phyloP scores from a whole-genome alignment of 35 echinoderm and acorn worm species.

The Eucidaris tribuloides region DNA sequence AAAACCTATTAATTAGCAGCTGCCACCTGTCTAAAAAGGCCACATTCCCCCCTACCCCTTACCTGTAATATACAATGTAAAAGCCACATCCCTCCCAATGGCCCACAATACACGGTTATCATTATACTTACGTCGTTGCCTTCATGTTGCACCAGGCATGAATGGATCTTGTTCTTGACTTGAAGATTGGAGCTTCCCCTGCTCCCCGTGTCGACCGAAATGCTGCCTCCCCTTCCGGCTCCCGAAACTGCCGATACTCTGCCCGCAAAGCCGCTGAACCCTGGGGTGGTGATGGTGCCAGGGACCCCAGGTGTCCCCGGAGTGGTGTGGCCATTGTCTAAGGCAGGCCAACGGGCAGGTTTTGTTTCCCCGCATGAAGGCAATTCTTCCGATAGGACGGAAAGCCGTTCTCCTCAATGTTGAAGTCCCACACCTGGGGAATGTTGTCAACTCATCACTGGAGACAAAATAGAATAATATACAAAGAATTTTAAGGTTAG shows the following conservation, averaged over 20 bases:
- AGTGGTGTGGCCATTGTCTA: constrained; percentile 6
- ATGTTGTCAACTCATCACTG: constrained; percentile 13
- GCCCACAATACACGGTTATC: too few species aligned
- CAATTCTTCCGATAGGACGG: constrained; percentile 18
- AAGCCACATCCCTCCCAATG: too few species aligned
- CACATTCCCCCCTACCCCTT: too few species aligned
- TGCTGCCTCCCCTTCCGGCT: background rate
- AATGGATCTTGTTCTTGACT: constrained; percentile 20
- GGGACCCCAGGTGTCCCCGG: background rate
- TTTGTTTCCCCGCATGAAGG: constrained; percentile 1
- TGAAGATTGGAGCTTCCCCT: background rate
- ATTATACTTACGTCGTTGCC: constrained; percentile 38
- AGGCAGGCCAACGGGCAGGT: background rate
- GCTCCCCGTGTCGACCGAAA: background rate
- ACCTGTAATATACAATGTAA: too few species aligned
- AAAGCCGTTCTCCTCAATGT: constrained; percentile 30
- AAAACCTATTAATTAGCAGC: too few species aligned
- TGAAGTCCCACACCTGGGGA: background rate
- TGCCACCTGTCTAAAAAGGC: too few species aligned
- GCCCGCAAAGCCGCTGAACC: constrained; percentile 32
- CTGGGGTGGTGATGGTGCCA: background rate
- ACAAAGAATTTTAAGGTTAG: background rate
- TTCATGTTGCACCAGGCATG: constrained; percentile 6
- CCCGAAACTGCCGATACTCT: constrained; percentile 27
- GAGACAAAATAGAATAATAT: background rate